Conservation (phyloP, 1,140 invertebrate genomes). For the Dolichoris vasculosae region DNA sequence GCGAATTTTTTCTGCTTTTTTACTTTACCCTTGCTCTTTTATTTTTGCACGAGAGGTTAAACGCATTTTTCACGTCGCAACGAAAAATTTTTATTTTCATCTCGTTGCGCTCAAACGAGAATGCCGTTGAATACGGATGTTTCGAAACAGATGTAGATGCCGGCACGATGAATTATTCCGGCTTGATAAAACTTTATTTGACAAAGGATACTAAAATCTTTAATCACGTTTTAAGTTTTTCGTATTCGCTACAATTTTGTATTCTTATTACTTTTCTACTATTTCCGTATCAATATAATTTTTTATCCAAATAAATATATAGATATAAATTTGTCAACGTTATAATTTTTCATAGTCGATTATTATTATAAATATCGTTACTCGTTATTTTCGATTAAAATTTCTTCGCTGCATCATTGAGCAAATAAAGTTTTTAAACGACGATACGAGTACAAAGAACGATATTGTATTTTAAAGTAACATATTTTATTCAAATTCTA, state of each 20-base stretch:
- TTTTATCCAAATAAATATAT: too few species aligned
- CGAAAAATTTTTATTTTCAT: conserved; percentile 18
- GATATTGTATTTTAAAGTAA: too few species aligned
- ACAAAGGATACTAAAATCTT: neutral
- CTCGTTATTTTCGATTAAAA: too few species aligned
- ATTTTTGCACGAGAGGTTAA: neutral
- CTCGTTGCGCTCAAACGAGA: neutral
- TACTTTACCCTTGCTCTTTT: neutral
- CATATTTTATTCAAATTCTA: neutral
- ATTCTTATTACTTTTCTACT: too few species aligned
- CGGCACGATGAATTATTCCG: neutral
- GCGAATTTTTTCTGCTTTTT: neutral
- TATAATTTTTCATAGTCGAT: too few species aligned
- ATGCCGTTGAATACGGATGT: conserved; percentile 23
- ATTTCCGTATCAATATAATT: too few species aligned
- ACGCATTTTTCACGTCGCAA: conserved; percentile 8
- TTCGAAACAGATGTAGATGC: conserved; percentile 14
- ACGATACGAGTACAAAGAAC: too few species aligned
- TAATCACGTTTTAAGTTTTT: neutral
- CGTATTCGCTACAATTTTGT: neutral
- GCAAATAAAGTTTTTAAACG: too few species aligned
- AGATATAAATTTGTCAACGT: too few species aligned
- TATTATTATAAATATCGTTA: too few species aligned
- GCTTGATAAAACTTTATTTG: conserved; percentile 13
- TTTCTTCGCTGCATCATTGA: too few species aligned